Evolutionary conservation across 1,140 invertebrate genomes (phyloP).

Genomic region (Lasioglossum albipes): DNA sequence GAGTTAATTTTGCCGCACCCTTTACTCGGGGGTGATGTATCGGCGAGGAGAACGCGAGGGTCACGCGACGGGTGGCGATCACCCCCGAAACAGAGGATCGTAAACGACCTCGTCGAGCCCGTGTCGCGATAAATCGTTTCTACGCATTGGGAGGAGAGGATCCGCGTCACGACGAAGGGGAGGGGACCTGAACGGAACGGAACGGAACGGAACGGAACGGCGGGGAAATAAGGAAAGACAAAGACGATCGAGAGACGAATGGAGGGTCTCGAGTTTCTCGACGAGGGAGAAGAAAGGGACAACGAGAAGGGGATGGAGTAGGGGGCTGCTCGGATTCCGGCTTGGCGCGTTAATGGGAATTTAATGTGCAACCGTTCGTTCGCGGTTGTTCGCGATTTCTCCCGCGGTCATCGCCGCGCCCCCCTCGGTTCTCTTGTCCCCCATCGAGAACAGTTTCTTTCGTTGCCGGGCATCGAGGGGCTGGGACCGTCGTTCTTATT

Average conservation of each 20-base stretch:
- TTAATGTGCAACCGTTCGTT: conserved; percentile 14
- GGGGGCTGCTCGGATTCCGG: background rate
- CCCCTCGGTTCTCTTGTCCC: background rate
- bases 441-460: background rate
- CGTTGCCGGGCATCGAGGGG: background rate
- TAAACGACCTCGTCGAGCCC: no score
- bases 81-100: no score
- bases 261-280: background rate
- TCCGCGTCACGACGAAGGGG: background rate
- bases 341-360: conserved; percentile 15
- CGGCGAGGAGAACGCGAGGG: no score
- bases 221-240: background rate
- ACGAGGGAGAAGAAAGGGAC: conserved; percentile 10
- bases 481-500: conserved; percentile 22
- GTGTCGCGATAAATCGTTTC: no score
- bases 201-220: background rate
- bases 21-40: no score
- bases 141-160: no score
- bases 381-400: conserved; percentile 13
- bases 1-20: no score
- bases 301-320: background rate
- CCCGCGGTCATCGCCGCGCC: background rate
- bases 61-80: no score
- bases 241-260: background rate
- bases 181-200: background rate